These are phyloP conservation scores for Cyrtonyx montezumae DNA, from an alignment of 2,113 vertebrate species.

Conservation along the genomic window DNA sequence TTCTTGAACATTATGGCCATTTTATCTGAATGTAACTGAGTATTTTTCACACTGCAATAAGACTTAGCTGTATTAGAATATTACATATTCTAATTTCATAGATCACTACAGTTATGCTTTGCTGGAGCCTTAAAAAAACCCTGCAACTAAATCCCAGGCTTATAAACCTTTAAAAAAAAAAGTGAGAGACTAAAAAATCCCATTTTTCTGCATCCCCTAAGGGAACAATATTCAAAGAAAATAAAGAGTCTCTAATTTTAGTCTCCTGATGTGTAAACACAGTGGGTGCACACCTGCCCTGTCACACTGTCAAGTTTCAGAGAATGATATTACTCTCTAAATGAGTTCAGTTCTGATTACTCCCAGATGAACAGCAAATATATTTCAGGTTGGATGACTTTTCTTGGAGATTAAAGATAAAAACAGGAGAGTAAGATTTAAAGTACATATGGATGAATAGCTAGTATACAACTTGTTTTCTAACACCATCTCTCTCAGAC, in stretches of 20 bases:
- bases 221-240: constrained; percentile 64
- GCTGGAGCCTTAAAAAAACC: constrained; percentile 52
- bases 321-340: constrained; percentile 22
- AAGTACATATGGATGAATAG: not conserved
- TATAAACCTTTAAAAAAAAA: not conserved
- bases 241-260: constrained; percentile 47
- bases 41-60: not conserved
- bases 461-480: accelerated
- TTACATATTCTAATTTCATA: not conserved
- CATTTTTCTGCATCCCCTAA: constrained; percentile 53
- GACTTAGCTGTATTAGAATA: not conserved
- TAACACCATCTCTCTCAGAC: not conserved
- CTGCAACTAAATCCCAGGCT: constrained; percentile 11
- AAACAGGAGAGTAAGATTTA: not conserved
- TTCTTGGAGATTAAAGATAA: not conserved
- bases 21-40: not conserved
- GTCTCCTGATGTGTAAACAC: constrained; percentile 43
- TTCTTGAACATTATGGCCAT: not conserved
- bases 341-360: constrained; percentile 25
- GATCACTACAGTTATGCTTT: not conserved
- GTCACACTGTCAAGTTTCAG: not conserved
- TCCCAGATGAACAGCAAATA: constrained; percentile 13
- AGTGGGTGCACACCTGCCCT: constrained; percentile 36
- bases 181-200: not conserved
- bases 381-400: not conserved